Evolutionary conservation across 2,797 vertebrate species (phyloP).

Genomic region (Coendou prehensilis): DNA sequence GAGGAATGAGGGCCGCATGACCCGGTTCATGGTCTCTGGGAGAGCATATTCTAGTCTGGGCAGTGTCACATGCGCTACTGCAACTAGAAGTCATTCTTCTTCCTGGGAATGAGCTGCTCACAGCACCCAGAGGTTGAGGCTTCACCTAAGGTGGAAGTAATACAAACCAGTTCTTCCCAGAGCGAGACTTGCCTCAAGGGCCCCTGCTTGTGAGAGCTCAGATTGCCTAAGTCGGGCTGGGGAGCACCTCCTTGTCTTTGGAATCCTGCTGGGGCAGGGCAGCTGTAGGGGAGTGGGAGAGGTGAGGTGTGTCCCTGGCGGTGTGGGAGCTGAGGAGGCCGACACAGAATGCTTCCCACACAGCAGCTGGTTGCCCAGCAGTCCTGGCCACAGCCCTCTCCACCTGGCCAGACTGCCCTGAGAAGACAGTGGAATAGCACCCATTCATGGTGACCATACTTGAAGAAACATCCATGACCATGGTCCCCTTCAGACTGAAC

Average conservation of each 20-base stretch:
- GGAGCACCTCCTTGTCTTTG: conserved; percentile 40
- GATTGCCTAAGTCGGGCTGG: conserved; percentile 60
- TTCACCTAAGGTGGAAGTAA: conserved; percentile 57
- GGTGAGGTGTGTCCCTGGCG: not conserved
- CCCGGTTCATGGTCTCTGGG: not conserved
- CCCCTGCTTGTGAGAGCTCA: not conserved
- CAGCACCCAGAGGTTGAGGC: conserved; percentile 1
- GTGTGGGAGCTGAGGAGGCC: conserved; percentile 66
- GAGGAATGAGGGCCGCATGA: not conserved
- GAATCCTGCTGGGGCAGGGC: conserved; percentile 50
- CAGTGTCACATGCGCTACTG: not conserved
- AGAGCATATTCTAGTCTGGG: not conserved
- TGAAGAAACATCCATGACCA: not conserved
- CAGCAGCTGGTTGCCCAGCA: not conserved
- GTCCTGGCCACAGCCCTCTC: not conserved
- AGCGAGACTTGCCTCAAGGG: conserved; percentile 64
- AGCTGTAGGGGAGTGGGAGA: not conserved
- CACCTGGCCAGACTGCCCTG: not conserved
- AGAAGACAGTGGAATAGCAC: not conserved
- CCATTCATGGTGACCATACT: not conserved
- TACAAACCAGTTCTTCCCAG: conserved; percentile 76
- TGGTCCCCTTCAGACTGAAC: not conserved
- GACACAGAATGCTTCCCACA: not conserved
- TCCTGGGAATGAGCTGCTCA: conserved; percentile 31
- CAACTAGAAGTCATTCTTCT: conserved; percentile 39